Conservation (phyloP, 1,140 invertebrate species). For the Zaprionus africanus region DNA sequence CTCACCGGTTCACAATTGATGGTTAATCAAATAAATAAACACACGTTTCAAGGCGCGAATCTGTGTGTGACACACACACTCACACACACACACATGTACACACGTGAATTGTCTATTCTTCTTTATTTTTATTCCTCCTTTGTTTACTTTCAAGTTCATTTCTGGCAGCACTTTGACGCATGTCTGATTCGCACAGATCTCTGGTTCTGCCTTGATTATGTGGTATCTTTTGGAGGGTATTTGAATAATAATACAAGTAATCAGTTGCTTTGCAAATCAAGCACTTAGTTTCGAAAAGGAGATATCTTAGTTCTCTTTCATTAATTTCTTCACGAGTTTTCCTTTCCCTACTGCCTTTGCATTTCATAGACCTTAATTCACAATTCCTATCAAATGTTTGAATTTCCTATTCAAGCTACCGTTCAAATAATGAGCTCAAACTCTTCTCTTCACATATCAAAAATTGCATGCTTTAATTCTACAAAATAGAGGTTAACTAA, state of each 20-base stretch:
- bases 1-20: slow-evolving; percentile 48
- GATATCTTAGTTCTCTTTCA: too few species aligned
- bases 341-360: too few species aligned
- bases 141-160: background rate
- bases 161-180: background rate
- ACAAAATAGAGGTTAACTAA: too few species aligned
- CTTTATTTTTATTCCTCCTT: background rate
- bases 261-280: background rate
- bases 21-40: slow-evolving; percentile 71
- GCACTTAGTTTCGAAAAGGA: background rate
- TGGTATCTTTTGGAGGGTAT: background rate
- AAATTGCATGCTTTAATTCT: too few species aligned
- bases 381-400: too few species aligned
- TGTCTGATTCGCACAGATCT: background rate
- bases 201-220: background rate
- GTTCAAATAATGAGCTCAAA: too few species aligned
- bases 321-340: too few species aligned
- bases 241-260: background rate
- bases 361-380: too few species aligned
- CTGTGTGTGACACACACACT: slow-evolving; percentile 11
- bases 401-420: too few species aligned
- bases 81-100: background rate
- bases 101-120: slow-evolving; percentile 2
- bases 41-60: slow-evolving; percentile 18
- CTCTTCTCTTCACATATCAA: too few species aligned